Base-by-base conservation (phyloP, 2,888 invertebrate species). In the Drosophila greeni region DNA sequence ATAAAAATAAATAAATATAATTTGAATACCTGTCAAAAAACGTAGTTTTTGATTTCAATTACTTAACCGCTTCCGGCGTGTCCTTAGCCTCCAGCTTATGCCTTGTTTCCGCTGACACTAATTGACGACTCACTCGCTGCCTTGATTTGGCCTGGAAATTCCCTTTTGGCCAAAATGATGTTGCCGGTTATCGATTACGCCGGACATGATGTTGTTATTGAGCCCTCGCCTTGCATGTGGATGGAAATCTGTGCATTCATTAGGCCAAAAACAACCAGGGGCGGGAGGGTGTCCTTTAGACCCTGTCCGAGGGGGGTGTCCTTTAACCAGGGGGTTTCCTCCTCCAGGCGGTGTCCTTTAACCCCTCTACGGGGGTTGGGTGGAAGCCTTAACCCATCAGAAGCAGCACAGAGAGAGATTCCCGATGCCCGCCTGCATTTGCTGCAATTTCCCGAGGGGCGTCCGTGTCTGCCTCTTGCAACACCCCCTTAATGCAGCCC, bases 361-460 rank as follows among this genome's bases (percentile, higher is more conserved):
- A 31, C 23, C 42, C 29, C 59, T 16, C 9, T 6, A 8, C n/a
- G n/a, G n/a, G n/a, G n/a, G n/a, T n/a, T n/a, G 11, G 24, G 29
- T 0, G 14, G 16, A 7, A 14, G 12, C 0, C 14, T n/a, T 42
- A 54, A 34, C 14, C 61, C 48, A 26, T 18, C n/a, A n/a, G n/a
- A n/a, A 18, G 8, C 34, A 31, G 24, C 43, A n/a, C 31, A 43
- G 40, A 23, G 36, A 36, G 33, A 2, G 33, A 37, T 18, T 37
- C 9, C 29, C 29, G 29, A 29, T 11, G 11, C 29, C 18, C 20
- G 45, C 14, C 51, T 62, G 53, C 53, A 62, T 59, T 60, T 52
- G 36, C 66, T 45, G 39, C 33, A 54, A 73, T 76, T 64, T 66
- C 74, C 74, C 76, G 56, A 40, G 20, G 66, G 76, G 39, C 45